Evolutionary conservation across 1,140 invertebrate genomes (phyloP), one percentile per base, ranked within the genome.

Genomic region (Elymnias hypermnestra): DNA sequence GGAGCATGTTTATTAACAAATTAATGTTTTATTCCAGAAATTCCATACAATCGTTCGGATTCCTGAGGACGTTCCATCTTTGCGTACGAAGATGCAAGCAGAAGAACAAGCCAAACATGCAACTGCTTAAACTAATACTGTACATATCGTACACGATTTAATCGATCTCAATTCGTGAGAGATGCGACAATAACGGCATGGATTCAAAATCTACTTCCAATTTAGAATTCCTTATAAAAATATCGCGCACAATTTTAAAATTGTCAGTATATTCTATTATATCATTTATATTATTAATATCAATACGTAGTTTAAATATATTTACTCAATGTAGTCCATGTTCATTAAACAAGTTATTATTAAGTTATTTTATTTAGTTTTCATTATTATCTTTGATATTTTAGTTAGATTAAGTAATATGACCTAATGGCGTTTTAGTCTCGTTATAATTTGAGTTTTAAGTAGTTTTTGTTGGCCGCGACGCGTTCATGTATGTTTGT

Each of bases 41-140:
- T 92, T 94, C 76, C 89, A 92, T 63, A 87, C 90, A 49, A 90
- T 95, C 45, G 90, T 95, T 15, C 89, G 93, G 75, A 95, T 95
- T 83, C 93, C 94, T 39, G 94, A 95, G 57, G 91, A 94, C 62
- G 88, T 95, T 5, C 89, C 91, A 45, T 82, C 89, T 15, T 84
- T 95, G 35, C 88, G 94, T 60, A 90, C 89, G 25, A 94, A 94
- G 87, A 93, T 94, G 92, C 89, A 90, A 57, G 87, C 87, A 1
- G 87, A 88, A 53, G 85, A 89, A 28, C 61, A 67, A 41, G 73
- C 74, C 1, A 85, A 85, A 37, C 74, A 83, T 42, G 57, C 40
- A 6, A 53, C 64, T 17, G 61, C 71, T 40, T 73, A 77, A 62
- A 21, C 35, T 33, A 18, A 39, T 36, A 28, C 45, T 51, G 43